Evolutionary conservation across 1,140 invertebrate genomes (phyloP), one percentile per base, ranked within the genome.

Genomic region (Epicauta chinensis): DNA sequence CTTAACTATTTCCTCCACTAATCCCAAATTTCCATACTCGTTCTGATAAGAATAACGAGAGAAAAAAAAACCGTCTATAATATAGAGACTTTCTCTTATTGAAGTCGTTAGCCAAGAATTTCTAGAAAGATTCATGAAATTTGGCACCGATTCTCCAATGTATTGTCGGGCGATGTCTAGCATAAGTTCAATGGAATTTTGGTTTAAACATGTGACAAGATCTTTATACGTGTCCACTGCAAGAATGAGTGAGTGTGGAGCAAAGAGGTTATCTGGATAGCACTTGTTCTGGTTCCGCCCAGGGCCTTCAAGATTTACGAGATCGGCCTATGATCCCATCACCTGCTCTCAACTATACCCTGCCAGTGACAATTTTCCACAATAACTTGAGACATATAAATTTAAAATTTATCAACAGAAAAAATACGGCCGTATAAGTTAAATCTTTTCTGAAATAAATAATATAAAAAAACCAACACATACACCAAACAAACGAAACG

Each of bases 191-290:
- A 50, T 13, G 23, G 43, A 52, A 41, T 34, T 55, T 49, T 17
- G 46, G 41, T 46, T 44, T 42, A 43, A 44, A 51, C 30, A 55
- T 53, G 43, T 58, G 59, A 60, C 59, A 58, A 51, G 53, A 57
- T 61, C 53, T 55, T 41, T 45, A n/a, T n/a, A 61, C 52, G 53
- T 53, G 56, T 58, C 53, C 52, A 53, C 51, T 46, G 53, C 53
- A 59, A 61, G 60, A 63, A 60, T 56, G 55, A 62, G 58, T 55
- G 42, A 55, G 51, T 60, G 51, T 47, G 48, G 62, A 55, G 56
- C 57, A 60, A 54, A 56, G 40, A 56, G 62, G 62, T 64, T 64
- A 64, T 64, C 62, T 60, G 62, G 58, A 55, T 58, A 61, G 57
- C 59, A 61, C 62, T 63, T 60, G 62, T 61, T 61, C 55, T 53